Evolutionary conservation across 2,797 vertebrate species (phyloP).

Genomic region (Clangula hyemalis): DNA sequence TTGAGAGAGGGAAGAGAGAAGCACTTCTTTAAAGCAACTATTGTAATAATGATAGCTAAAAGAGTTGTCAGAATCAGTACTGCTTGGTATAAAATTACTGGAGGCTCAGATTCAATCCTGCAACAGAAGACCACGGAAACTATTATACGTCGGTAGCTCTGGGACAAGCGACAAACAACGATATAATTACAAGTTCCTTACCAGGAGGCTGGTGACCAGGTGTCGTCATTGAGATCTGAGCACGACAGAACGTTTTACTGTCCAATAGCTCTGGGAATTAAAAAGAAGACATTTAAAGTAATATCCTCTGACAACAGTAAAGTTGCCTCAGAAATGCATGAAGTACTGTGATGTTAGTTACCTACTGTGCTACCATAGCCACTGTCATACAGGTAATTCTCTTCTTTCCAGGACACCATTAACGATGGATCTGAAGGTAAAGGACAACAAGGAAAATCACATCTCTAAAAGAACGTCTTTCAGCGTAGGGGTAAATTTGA

Average conservation of each 20-base stretch:
- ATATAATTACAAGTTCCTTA: slow-evolving; percentile 66
- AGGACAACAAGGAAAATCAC: neutral
- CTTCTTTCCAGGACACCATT: slow-evolving; percentile 83
- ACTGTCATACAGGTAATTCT: slow-evolving; percentile 80
- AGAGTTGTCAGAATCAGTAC: neutral
- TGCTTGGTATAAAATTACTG: slow-evolving; percentile 3
- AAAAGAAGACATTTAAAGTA: slow-evolving; percentile 23
- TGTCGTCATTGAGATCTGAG: slow-evolving; percentile 79
- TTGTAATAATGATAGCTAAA: neutral
- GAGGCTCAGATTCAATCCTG: slow-evolving; percentile 1
- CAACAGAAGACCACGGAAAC: neutral
- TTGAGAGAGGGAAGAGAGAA: slow-evolving; percentile 2
- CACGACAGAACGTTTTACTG: slow-evolving; percentile 80
- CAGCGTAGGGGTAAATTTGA: neutral
- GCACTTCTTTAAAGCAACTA: slow-evolving; percentile 8
- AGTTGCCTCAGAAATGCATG: neutral
- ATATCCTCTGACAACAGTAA: neutral
- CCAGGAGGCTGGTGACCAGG: slow-evolving; percentile 75
- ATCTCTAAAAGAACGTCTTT: neutral
- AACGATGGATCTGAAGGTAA: slow-evolving; percentile 73
- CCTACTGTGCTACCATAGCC: slow-evolving; percentile 85
- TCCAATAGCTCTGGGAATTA: slow-evolving; percentile 78
- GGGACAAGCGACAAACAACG: slow-evolving; percentile 18
- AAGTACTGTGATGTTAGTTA: slow-evolving; percentile 72
- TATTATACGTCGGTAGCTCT: neutral